These are phyloP conservation scores for Pelochelys cantorii DNA, from an alignment of 2,797 vertebrate genomes.

Conservation along the genomic window DNA sequence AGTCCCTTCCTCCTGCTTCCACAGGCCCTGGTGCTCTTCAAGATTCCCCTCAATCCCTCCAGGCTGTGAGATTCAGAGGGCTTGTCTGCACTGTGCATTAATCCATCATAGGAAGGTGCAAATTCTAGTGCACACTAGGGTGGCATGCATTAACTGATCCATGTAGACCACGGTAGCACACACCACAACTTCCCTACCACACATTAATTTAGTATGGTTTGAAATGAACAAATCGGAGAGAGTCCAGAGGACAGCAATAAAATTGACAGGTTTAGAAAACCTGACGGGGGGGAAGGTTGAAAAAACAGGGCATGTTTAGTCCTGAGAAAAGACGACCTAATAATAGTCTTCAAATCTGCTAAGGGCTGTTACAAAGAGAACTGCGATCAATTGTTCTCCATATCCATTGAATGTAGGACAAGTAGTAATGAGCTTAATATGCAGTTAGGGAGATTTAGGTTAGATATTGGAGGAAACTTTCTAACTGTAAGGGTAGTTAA, in stretches of 20 bases:
- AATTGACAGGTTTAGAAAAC: background rate
- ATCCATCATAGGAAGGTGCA: background rate
- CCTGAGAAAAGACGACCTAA: background rate
- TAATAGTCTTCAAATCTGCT: background rate
- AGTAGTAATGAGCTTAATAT: background rate
- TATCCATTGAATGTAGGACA: background rate
- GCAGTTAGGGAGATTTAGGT: background rate
- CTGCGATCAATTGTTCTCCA: background rate
- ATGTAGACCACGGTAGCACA: background rate
- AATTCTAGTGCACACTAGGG: background rate
- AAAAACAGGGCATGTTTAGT: background rate
- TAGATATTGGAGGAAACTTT: too few relatives aligned
- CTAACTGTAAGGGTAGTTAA: background rate
- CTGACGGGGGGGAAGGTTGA: background rate
- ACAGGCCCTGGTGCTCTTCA: background rate
- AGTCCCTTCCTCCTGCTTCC: background rate
- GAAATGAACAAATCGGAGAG: background rate
- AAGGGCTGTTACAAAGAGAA: background rate
- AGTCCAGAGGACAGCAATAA: background rate
- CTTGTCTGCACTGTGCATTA: background rate
- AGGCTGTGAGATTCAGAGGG: background rate
- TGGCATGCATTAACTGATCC: background rate
- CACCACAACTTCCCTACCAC: background rate
- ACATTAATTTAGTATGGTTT: background rate
- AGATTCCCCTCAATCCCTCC: background rate